Conservation (phyloP, 92 coral and sea anemone species). For the Zoanthus solanderi region DNA sequence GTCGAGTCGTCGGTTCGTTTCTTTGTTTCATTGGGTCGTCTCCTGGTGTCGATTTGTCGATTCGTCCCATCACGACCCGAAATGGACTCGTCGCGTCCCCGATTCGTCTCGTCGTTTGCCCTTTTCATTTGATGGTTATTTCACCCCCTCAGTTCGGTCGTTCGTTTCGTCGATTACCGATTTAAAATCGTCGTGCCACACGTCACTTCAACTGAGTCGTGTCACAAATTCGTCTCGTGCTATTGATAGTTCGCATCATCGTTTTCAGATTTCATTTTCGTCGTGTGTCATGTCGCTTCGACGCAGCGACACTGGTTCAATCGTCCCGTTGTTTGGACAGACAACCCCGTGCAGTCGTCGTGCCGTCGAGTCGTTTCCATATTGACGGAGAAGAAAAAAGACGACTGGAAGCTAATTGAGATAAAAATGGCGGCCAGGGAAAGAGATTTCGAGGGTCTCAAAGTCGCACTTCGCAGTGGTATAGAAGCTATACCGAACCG, state of each 20-base stretch:
- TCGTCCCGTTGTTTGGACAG: neutral
- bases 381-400: neutral
- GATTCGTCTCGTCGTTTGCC: neutral
- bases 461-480: conserved; percentile 31
- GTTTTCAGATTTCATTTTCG: neutral
- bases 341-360: neutral
- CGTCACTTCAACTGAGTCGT: neutral
- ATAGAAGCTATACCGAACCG: conserved; percentile 3
- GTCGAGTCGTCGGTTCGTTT: conserved; percentile 6
- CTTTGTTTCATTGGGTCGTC: neutral
- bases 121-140: neutral
- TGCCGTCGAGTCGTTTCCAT: neutral
- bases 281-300: conserved; percentile 4
- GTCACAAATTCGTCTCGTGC: neutral
- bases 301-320: neutral
- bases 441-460: conserved; percentile 19
- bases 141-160: neutral
- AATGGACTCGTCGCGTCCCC: neutral
- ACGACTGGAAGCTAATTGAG: neutral
- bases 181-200: conserved; percentile 5
- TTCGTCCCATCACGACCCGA: neutral
- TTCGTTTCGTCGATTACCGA: neutral
- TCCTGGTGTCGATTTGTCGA: conserved; percentile 3
- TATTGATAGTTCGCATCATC: neutral
- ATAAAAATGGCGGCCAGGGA: conserved; percentile 12